Base-by-base conservation (phyloP, 92 coral and sea anemone species). In the Paragorgia papillata region DNA sequence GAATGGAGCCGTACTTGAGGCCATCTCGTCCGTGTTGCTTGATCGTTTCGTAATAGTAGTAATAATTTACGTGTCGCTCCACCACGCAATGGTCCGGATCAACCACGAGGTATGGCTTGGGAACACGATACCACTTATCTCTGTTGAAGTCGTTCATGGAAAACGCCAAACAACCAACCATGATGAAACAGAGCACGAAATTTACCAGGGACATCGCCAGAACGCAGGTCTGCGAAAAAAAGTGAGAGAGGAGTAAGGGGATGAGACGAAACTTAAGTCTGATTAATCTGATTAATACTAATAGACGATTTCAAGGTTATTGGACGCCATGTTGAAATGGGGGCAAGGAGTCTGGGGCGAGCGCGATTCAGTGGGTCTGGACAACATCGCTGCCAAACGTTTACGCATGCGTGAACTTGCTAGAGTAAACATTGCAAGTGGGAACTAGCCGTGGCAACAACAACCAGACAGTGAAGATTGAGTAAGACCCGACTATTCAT, bases 11-110 rank as follows among this genome's bases (percentile, higher is more conserved):
- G 35, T 54, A 71, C 25, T 31, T 53, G 51, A 71, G 78, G 17
- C 78, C 78, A 54, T 71, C 78, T 0, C 53, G 44, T 5, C 78
- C 78, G 55, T 71, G 78, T 35, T 71, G 34, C 50, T 53, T 71
- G 78, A 71, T 71, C 19, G 62, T 34, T 10, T 71, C 50, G 43
- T 71, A 71, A 43, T 71, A 71, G 53, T 71, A 53, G 25, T 71
- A 54, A 4, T 64, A 30, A 53, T 71, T 54, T 1, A 71, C 78
- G 34, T 71, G 78, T 17, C 78, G 78, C 35, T 71, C 78, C 50
- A 71, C 78, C 15, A 71, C 78, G 28, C 78, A 71, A 20, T 71
- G 78, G 22, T 53, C 78, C 17, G 78, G 78, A 32, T 71, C 50
- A 0, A 71, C 78, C 0, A 32, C 32, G 8, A 71, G 78, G 55